A percentile compares a stretch with the other conserved stretches of the same genome.
These are phyloP conservation scores for Leptonema lineaticorne DNA, from an alignment of 1,140 invertebrate species.

Conservation along the genomic window DNA sequence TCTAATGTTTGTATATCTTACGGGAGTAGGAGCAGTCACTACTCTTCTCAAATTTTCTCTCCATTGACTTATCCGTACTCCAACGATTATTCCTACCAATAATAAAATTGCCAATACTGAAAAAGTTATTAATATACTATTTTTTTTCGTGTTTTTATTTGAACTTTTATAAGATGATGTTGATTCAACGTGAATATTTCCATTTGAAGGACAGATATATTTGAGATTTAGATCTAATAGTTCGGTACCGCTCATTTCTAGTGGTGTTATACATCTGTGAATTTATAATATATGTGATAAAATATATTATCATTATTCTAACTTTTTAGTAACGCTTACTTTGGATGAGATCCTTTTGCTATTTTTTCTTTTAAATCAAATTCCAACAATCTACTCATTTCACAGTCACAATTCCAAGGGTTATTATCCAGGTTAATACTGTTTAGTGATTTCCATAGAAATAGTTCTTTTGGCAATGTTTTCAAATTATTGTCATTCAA, in stretches of 20 bases:
- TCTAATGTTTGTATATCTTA: slow-evolving; percentile 27
- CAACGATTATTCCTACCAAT: slow-evolving; percentile 26
- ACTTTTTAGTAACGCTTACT: slow-evolving; percentile 5
- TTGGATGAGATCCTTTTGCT: slow-evolving; percentile 11
- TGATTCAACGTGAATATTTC: background rate
- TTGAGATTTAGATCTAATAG: slow-evolving; percentile 39
- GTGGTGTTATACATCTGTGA: slow-evolving; percentile 53
- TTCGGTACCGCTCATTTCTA: slow-evolving; percentile 48
- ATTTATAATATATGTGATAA: slow-evolving; percentile 21
- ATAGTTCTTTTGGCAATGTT: slow-evolving; percentile 51
- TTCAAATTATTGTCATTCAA: slow-evolving; percentile 56
- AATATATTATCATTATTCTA: background rate
- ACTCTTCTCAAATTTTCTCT: slow-evolving; percentile 26
- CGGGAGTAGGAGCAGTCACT: background rate
- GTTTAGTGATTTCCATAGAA: slow-evolving; percentile 52
- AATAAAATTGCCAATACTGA: slow-evolving; percentile 23
- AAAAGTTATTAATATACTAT: slow-evolving; percentile 24
- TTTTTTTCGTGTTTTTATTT: background rate
- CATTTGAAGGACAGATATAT: background rate
- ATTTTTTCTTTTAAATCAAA: slow-evolving; percentile 40
- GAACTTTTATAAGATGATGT: background rate
- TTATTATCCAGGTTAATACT: slow-evolving; percentile 58
- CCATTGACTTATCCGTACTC: slow-evolving; percentile 15
- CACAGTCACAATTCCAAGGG: slow-evolving; percentile 63
- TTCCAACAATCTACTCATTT: slow-evolving; percentile 49